Evolutionary conservation across 1,140 invertebrate genomes (phyloP), one percentile per base, ranked within the genome.

Genomic region (Camponotus pennsylvanicus): DNA sequence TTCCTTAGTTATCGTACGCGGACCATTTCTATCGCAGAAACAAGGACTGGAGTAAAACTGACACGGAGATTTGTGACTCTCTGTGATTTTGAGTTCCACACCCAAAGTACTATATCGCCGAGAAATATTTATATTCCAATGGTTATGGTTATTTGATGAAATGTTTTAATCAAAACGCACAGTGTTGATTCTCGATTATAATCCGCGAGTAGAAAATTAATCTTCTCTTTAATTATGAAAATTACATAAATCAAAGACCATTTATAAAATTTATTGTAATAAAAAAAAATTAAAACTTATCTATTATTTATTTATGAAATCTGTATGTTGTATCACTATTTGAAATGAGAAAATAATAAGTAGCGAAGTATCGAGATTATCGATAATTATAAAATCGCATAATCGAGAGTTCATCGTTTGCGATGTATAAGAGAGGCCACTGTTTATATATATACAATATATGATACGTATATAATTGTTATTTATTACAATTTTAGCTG

Each of bases 401-500:
- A 66, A 66, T 78, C 27, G 59, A 64, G 61, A 18, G 18, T 52
- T 32, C 6, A 49, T 52, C 11, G 34, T 42, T 18, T 27, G 9
- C 15, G 3, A 34, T 32, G 13, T 1, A n/a, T 27, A 27, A 27
- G 27, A 0, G 18, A 78, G n/a, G 13, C 6, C 7, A 40, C n/a
- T 78, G 15, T 78, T 64, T 78, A 77, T 52, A 52, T 52, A 52
- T 5, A 42, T 34, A 49, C 8, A 78, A 66, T 78, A 37, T 61
- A 64, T 66, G 49, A 77, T 77, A 42, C 27, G 11, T 42, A 66
- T 37, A 3, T 49, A 64, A 34, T 45, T 18, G 27, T 78, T 78
- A 57, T 67, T 78, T 78, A 32, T 34, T 78, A 78, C 3, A 45
- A 3, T 66, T 5, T 3, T 49, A 77, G 32, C 0, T 42, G 8